These are phyloP conservation scores for Thereva nobilitata DNA, from an alignment of 2,888 invertebrate species.

Conservation along the genomic window DNA sequence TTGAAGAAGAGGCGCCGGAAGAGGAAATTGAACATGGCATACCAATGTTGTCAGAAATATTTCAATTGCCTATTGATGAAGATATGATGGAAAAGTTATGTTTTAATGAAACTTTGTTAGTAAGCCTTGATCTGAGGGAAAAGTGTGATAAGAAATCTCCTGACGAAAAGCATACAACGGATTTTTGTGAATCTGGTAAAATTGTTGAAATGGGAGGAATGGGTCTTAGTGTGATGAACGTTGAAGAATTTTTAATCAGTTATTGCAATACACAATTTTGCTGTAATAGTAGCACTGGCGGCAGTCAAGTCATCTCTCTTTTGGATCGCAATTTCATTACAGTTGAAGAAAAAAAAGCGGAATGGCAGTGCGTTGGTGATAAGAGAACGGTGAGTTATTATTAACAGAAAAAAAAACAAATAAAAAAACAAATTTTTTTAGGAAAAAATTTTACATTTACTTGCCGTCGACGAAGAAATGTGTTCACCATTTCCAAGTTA, in stretches of 20 bases:
- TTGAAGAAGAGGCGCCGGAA: background rate
- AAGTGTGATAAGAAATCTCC: too few relatives aligned
- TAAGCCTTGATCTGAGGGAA: background rate
- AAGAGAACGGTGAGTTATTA: background rate
- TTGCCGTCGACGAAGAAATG: background rate
- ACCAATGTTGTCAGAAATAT: background rate
- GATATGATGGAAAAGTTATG: background rate
- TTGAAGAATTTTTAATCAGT: slow-evolving; percentile 12
- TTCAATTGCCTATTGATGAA: too few relatives aligned
- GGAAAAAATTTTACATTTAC: background rate
- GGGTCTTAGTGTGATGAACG: slow-evolving; percentile 11
- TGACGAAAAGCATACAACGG: too few relatives aligned
- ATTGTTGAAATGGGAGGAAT: slow-evolving; percentile 19
- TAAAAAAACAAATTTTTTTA: background rate
- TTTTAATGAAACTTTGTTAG: background rate
- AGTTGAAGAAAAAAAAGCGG: slow-evolving; percentile 32
- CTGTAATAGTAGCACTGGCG: background rate
- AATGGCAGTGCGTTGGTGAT: slow-evolving; percentile 3
- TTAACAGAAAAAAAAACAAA: background rate
- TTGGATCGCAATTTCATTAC: slow-evolving; percentile 15
- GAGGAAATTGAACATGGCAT: background rate
- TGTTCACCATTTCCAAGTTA: background rate
- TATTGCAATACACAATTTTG: slow-evolving; percentile 23
- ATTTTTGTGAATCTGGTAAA: background rate
- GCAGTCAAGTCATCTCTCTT: slow-evolving; percentile 12